These are phyloP conservation scores for Mico argentatus DNA, from an alignment of 2,797 vertebrate species.

Conservation along the genomic window DNA sequence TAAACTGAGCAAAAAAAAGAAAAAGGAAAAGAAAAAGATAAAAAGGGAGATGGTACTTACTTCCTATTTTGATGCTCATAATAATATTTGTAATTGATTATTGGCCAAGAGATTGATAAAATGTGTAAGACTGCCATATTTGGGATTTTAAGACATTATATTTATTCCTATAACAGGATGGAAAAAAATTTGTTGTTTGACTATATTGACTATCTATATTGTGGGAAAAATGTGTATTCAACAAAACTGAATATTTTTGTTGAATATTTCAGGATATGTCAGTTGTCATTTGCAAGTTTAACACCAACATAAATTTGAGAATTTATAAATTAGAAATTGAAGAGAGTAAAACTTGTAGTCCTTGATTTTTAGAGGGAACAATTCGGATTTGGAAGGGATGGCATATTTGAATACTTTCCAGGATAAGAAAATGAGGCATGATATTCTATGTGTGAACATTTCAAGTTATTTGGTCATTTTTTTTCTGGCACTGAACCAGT, in stretches of 20 bases:
- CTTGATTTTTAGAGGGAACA: constrained; percentile 5
- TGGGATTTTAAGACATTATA: neutral
- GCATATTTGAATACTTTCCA: neutral
- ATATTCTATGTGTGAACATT: neutral
- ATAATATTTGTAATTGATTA: neutral
- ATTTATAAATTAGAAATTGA: neutral
- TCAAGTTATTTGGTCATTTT: neutral
- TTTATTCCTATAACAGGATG: neutral
- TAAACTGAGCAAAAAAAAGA: neutral
- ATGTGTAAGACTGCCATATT: neutral
- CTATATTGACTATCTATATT: neutral
- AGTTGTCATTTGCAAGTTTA: neutral
- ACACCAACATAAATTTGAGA: neutral
- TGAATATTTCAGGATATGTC: neutral
- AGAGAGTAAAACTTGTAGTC: neutral
- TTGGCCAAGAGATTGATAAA: neutral
- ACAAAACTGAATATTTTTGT: neutral
- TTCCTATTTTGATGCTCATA: neutral
- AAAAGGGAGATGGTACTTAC: neutral
- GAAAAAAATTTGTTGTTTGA: neutral
- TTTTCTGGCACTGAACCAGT: neutral
- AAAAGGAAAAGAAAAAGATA: neutral
- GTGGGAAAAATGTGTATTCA: neutral
- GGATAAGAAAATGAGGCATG: neutral
- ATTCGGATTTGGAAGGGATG: neutral